phyloP scores from a whole-genome alignment of 2,888 invertebrate genomes.

The Lacanobia wlatinum region DNA sequence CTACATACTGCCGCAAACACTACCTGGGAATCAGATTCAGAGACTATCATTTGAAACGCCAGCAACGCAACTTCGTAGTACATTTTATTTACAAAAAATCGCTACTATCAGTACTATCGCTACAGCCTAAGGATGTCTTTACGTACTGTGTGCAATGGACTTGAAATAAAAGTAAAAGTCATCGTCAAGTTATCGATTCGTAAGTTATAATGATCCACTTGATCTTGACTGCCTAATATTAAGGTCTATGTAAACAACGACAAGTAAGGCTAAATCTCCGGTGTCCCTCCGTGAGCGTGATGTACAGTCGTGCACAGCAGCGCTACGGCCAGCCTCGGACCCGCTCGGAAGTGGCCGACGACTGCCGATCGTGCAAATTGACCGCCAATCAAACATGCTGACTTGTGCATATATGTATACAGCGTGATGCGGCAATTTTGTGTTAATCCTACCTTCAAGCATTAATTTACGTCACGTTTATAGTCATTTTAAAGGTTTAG shows the following conservation, averaged over 20 bases:
- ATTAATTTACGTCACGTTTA: not conserved
- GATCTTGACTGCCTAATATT: constrained; percentile 13
- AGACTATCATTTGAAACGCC: no score
- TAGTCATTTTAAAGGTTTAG: not conserved
- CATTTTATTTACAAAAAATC: no score
- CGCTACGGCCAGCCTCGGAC: constrained; percentile 20
- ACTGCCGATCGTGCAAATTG: constrained; percentile 37
- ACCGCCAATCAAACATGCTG: constrained; percentile 32
- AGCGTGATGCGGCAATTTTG: constrained; percentile 20
- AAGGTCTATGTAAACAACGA: constrained; percentile 23
- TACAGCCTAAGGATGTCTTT: no score
- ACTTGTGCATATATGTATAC: not conserved
- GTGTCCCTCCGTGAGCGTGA: not conserved
- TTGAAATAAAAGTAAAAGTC: not conserved
- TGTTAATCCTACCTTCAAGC: not conserved
- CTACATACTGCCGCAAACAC: no score
- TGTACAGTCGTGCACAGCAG: constrained; percentile 21
- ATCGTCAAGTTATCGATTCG: not conserved
- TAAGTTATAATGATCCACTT: not conserved
- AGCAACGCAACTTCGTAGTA: no score
- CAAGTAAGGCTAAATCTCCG: constrained; percentile 11
- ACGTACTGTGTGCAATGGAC: no score
- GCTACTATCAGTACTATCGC: no score
- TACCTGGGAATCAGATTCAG: no score
- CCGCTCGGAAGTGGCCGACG: constrained; percentile 22